Evolutionary conservation across 2,113 vertebrate genomes (phyloP), one percentile per base, ranked within the genome.

Genomic region (Bos indicus): DNA sequence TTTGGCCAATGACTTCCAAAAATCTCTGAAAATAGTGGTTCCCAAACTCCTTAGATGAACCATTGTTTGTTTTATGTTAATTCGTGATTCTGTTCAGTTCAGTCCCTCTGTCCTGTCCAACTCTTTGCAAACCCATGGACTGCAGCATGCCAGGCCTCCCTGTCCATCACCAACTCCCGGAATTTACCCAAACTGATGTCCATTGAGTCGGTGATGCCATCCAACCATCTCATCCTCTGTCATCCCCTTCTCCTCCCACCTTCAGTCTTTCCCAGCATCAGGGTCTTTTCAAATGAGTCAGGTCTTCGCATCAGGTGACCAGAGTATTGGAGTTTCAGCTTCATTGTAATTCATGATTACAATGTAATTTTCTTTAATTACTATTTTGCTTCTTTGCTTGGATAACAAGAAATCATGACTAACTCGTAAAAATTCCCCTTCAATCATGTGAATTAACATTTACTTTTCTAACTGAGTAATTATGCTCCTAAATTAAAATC

Each of bases 101-200:
- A 67, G 17, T 67, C 0, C 0, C 17, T 67, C 64, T 67, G 33
- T 67, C 2, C 0, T 10, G 33, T 67, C 33, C 64, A 67, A 21
- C 33, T 67, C 33, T 67, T 19, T 67, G 33, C 33, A 36, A 11
- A 4, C 33, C 33, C 8, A 67, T 67, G 64, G 64, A n/a, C 64
- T 67, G n/a, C 64, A 67, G n/a, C 17, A 21, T 4, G n/a, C 64
- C 17, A 36, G 33, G n/a, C 64, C 17, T 67, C 64, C 33, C 64
- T 67, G 4, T 67, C 33, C 16, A 67, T 67, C 64, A 67, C 64
- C 64, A 36, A 19, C 64, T 67, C 64, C 33, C 0, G 0, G 8
- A 67, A 8, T n/a, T n/a, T 67, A n/a, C 64, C 33, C 33, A 67
- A 19, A 67, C 33, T 67, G 33, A 67, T 67, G 33, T 67, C 64